A percentile compares a stretch with the other conserved stretches of the same genome.
Conservation (phyloP, 2,113 vertebrate genomes). For the Bubo scandiacus region DNA sequence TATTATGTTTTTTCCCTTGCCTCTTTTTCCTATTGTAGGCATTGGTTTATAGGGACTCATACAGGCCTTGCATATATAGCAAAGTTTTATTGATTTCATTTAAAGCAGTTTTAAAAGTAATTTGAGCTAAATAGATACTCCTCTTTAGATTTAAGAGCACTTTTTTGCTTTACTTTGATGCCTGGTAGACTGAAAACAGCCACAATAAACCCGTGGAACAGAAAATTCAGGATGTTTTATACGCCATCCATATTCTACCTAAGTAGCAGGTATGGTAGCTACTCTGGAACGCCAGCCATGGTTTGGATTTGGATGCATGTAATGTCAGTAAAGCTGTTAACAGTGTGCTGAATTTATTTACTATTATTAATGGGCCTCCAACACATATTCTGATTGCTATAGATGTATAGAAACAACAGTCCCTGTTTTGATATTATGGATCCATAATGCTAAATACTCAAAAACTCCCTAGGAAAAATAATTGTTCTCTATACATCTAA, state of each 20-base stretch:
- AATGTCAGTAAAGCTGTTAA: neutral
- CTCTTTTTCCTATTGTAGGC: neutral
- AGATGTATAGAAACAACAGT: neutral
- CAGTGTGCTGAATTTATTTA: neutral
- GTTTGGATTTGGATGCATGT: neutral
- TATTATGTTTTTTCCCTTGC: neutral
- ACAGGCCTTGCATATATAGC: neutral
- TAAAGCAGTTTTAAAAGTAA: neutral
- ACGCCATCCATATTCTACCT: neutral
- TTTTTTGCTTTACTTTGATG: neutral
- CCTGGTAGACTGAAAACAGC: neutral
- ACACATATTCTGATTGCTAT: neutral
- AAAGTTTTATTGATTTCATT: neutral
- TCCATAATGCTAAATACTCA: neutral
- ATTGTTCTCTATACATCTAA: neutral
- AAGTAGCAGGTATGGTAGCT: neutral
- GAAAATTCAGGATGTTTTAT: neutral
- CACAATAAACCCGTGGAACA: neutral
- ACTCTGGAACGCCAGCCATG: neutral
- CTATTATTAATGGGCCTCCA: neutral
- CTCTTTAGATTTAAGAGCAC: neutral
- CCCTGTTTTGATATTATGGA: neutral
- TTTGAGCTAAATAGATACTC: neutral
- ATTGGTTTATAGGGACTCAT: neutral
- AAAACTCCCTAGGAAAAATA: neutral